A percentile compares a stretch with the other conserved stretches of the same genome.
phyloP scores from a whole-genome alignment of 2,888 invertebrate genomes.

The Ceratothoa steindachneri region DNA sequence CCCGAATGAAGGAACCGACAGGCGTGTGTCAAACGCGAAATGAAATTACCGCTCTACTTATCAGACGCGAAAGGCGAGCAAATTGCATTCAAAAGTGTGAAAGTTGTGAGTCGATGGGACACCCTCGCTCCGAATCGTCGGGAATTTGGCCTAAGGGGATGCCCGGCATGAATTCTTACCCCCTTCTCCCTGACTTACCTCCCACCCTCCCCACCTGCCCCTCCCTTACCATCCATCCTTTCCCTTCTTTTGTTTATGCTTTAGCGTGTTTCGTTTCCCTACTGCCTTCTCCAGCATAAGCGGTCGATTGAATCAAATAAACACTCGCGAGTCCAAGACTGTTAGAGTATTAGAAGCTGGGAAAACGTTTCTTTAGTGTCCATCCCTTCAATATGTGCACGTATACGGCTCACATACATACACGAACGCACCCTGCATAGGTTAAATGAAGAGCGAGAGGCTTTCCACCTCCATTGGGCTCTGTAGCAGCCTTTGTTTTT shows the following conservation, averaged over 20 bases:
- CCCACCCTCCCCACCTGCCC: constrained; percentile 3
- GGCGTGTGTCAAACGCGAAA: background rate
- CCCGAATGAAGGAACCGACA: background rate
- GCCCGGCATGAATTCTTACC: background rate
- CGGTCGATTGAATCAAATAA: too few species aligned
- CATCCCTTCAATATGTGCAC: too few species aligned
- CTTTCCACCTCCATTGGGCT: too few species aligned
- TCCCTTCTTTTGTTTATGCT: background rate
- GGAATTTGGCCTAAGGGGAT: background rate
- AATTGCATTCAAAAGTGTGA: background rate
- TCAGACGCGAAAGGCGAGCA: background rate
- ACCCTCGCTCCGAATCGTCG: background rate
- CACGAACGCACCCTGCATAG: too few species aligned
- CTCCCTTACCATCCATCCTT: background rate
- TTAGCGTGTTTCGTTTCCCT: background rate
- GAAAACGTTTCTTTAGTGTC: too few species aligned
- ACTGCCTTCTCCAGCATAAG: too few species aligned
- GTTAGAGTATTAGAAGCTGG: too few species aligned
- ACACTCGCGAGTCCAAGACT: too few species aligned
- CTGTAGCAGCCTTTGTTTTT: background rate
- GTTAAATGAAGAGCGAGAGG: too few species aligned
- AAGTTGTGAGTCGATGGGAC: background rate
- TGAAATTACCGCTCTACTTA: background rate
- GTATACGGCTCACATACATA: too few species aligned
- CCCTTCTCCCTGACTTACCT: background rate